phyloP scores from a whole-genome alignment of 2,113 vertebrate genomes.

The Ptychochromis oligacanthus region DNA sequence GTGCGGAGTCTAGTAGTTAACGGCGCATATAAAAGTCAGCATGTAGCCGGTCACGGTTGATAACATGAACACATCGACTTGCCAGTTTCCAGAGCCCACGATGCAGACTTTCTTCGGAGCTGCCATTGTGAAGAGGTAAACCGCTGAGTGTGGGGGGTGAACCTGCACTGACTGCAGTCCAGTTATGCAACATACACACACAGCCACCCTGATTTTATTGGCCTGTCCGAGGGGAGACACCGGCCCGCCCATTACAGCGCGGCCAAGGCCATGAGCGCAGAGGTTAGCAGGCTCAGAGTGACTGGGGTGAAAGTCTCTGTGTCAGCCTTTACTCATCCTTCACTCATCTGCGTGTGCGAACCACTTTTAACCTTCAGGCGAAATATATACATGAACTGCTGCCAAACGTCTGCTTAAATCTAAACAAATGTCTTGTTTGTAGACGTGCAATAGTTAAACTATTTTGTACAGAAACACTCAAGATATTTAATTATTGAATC shows the following conservation, averaged over 20 bases:
- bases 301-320: constrained; percentile 37
- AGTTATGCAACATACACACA: constrained; percentile 50
- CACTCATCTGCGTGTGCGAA: not conserved
- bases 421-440: not conserved
- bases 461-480: too few species aligned
- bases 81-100: constrained; percentile 97
- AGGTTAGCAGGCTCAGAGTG: constrained; percentile 43
- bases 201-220: constrained; percentile 59
- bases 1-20: not conserved
- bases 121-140: constrained; percentile 67
- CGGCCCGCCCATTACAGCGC: constrained; percentile 51
- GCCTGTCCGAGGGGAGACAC: constrained; percentile 43
- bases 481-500: not conserved
- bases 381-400: too few species aligned
- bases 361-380: not conserved
- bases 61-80: constrained; percentile 55
- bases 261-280: not conserved
- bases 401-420: not conserved
- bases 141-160: not conserved
- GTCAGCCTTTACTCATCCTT: not conserved
- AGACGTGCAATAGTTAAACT: not conserved
- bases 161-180: constrained; percentile 10
- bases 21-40: not conserved
- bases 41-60: not conserved
- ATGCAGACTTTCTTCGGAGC: constrained; percentile 88